Evolutionary conservation across 2,888 invertebrate genomes (phyloP), one percentile per base, ranked within the genome.

Genomic region (Phorcus lineatus): DNA sequence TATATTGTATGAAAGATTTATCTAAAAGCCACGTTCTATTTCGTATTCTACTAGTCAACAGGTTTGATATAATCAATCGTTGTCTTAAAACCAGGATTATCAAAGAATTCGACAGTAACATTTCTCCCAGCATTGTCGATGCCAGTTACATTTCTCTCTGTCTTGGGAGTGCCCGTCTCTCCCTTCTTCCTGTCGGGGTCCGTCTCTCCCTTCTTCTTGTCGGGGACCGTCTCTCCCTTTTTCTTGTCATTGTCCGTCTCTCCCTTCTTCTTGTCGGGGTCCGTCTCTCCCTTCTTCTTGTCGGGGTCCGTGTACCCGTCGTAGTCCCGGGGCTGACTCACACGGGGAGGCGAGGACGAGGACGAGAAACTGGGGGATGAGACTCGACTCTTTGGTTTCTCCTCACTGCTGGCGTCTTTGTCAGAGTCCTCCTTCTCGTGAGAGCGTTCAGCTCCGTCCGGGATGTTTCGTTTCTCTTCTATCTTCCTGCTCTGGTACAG

Each of bases 251-350:
- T n/a, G n/a, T n/a, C n/a, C n/a, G n/a, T n/a, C n/a, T n/a, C n/a
- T 1, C 7, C 47, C 47, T 47, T 47, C 13, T 47, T 47, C 47
- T 47, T 47, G 47, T 47, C 70, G n/a, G 70, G 19, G 36, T 70
- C 36, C 31, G 31, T 31, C 19, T n/a, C 47, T 1, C 7, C 47
- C 47, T 47, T 47, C 13, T 47, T 47, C 47, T 47, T 47, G 47
- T 47, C 70, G n/a, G 70, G 19, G 36, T 70, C 36, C 24, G 70
- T 70, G 31, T 70, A 70, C 70, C 70, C 70, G 31, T 70, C 70
- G 4, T 31, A 70, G 70, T 70, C 70, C 17, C 16, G 16, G 4
- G 70, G 70, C 36, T 70, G 70, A 11, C 70, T 70, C 11, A 70
- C 70, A 9, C 70, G 0, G 40, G 70, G 70, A 2, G 70, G 31